Conservation (phyloP, 2,113 vertebrate genomes). For the Albula glossodonta region DNA sequence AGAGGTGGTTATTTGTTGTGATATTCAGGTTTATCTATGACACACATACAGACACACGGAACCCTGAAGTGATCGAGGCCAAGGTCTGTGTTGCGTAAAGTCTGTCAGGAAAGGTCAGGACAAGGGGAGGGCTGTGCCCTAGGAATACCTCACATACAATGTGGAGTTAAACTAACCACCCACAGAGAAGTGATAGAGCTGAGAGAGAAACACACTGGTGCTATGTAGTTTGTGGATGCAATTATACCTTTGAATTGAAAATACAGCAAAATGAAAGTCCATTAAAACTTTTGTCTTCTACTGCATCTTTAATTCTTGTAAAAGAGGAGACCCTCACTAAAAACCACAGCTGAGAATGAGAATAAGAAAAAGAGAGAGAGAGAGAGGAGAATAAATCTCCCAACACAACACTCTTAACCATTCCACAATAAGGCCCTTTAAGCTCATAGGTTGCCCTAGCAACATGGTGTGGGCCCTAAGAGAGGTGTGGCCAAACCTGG, state of each 20-base stretch:
- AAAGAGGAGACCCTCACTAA: no score
- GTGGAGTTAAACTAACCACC: background rate
- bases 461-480: constrained; percentile 17
- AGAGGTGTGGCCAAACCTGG: constrained; percentile 5
- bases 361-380: background rate
- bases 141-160: constrained; percentile 3
- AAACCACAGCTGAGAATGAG: background rate
- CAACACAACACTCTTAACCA: constrained; percentile 35
- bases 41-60: background rate
- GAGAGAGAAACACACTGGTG: no score
- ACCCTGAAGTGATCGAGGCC: background rate
- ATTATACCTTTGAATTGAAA: background rate
- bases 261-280: no score
- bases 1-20: background rate
- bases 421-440: constrained; percentile 38
- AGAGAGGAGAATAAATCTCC: constrained; percentile 33
- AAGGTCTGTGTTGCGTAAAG: background rate
- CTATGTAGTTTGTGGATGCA: no score
- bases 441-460: constrained; percentile 33
- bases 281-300: no score
- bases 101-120: background rate
- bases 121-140: background rate
- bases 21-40: background rate
- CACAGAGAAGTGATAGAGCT: background rate
- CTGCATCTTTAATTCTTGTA: no score